phyloP scores from a whole-genome alignment of 2,888 invertebrate genomes.

The Heliconius ethilla region DNA sequence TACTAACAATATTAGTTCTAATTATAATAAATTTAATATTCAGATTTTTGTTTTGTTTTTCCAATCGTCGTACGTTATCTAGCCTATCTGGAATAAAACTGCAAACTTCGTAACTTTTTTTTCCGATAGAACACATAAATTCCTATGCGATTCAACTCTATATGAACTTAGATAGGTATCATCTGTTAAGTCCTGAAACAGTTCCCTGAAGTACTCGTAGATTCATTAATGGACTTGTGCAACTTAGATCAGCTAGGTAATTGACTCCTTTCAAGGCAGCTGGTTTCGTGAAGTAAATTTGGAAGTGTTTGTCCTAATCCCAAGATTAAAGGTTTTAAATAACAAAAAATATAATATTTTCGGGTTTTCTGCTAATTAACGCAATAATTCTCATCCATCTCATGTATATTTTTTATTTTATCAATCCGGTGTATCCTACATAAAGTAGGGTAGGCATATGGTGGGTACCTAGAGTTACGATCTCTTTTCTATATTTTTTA shows the following conservation, averaged over 20 bases:
- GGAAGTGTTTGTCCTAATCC: no score
- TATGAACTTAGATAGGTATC: neutral
- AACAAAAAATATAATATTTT: no score
- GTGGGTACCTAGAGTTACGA: neutral
- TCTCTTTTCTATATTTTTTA: neutral
- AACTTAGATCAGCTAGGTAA: constrained; percentile 6
- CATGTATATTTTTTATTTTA: no score
- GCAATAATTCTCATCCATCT: no score
- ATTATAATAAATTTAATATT: neutral
- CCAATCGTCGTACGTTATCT: no score
- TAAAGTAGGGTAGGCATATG: neutral
- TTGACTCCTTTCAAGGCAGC: neutral
- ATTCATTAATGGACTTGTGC: constrained; percentile 9
- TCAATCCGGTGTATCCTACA: neutral
- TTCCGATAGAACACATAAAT: neutral
- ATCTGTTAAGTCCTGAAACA: neutral
- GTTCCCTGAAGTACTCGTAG: neutral
- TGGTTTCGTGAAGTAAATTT: neutral
- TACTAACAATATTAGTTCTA: neutral
- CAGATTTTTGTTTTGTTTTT: no score
- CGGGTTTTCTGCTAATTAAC: no score
- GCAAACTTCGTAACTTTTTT: no score
- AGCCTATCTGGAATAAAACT: no score
- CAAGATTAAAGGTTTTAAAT: no score
- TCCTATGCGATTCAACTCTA: neutral